A percentile compares a stretch with the other conserved stretches of the same genome.
Conservation (phyloP, 2,888 invertebrate genomes). For the Cyclophora albipunctata region DNA sequence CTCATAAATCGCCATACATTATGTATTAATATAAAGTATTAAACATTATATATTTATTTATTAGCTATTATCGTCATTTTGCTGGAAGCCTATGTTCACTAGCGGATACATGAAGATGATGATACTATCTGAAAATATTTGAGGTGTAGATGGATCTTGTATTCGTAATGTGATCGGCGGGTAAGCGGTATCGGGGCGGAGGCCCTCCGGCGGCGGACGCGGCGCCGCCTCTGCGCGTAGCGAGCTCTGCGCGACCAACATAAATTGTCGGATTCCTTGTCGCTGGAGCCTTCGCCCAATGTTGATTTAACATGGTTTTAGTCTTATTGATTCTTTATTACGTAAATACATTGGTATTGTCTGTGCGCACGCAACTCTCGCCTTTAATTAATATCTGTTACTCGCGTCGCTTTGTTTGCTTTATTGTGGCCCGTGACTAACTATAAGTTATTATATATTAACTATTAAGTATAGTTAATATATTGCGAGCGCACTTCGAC, state of each 20-base stretch:
- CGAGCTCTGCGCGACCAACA: constrained; percentile 49
- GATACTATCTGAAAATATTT: not conserved
- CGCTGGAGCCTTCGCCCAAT: constrained; percentile 68
- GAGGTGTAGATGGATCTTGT: not conserved
- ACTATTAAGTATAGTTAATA: too few relatives aligned
- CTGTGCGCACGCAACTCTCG: constrained; percentile 63
- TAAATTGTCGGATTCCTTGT: constrained; percentile 73
- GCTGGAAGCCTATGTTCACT: too few relatives aligned
- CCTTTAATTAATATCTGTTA: constrained; percentile 63
- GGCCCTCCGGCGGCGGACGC: not conserved
- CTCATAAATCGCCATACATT: too few relatives aligned
- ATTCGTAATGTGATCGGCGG: too few relatives aligned
- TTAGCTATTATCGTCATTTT: too few relatives aligned
- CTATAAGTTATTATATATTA: too few relatives aligned
- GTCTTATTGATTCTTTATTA: constrained; percentile 75
- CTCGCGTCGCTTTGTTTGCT: too few relatives aligned
- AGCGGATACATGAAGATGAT: not conserved
- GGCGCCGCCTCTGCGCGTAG: constrained; percentile 38
- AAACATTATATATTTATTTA: too few relatives aligned
- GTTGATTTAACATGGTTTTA: constrained; percentile 76
- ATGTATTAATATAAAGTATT: too few relatives aligned
- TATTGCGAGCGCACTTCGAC: too few relatives aligned
- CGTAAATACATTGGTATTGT: constrained; percentile 65
- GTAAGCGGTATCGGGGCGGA: not conserved
- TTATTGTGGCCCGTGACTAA: too few relatives aligned